Percentiles rank a stretch among this genome's conserved stretches.
Evolutionary conservation across 2,113 vertebrate genomes (phyloP).

Genomic region (Heterotis niloticus): DNA sequence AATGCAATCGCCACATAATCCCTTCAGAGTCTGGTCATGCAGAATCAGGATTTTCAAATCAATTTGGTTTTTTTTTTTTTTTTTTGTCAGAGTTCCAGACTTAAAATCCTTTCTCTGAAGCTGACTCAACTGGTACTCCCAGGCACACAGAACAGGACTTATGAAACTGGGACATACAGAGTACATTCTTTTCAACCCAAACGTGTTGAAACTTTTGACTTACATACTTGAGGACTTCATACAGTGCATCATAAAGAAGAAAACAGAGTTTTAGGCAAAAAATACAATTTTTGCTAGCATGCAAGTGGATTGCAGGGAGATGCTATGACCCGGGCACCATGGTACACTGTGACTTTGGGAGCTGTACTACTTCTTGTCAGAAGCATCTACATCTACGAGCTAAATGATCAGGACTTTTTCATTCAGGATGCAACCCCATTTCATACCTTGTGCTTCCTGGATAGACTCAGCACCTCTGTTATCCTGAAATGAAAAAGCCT

Average conservation of each 20-base stretch:
- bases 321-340: too few species aligned
- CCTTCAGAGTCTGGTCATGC: conserved; percentile 52
- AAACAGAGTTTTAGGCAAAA: too few species aligned
- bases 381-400: too few species aligned
- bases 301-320: too few species aligned
- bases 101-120: not conserved
- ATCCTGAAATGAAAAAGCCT: too few species aligned
- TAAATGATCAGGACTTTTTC: too few species aligned
- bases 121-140: not conserved
- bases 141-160: not conserved
- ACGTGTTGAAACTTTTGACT: not conserved
- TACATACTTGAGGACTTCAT: not conserved
- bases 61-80: conserved; percentile 55
- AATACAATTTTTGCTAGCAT: too few species aligned
- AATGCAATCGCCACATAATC: conserved; percentile 64
- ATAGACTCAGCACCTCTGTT: too few species aligned
- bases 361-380: too few species aligned
- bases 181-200: not conserved
- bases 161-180: not conserved
- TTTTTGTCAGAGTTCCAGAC: conserved; percentile 50
- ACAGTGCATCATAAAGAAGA: not conserved
- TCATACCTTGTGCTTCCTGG: too few species aligned
- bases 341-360: too few species aligned
- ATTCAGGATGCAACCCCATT: too few species aligned
- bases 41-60: conserved; percentile 63